These are phyloP conservation scores for Ceratina japonica DNA, from an alignment of 1,140 invertebrate species.

Conservation along the genomic window DNA sequence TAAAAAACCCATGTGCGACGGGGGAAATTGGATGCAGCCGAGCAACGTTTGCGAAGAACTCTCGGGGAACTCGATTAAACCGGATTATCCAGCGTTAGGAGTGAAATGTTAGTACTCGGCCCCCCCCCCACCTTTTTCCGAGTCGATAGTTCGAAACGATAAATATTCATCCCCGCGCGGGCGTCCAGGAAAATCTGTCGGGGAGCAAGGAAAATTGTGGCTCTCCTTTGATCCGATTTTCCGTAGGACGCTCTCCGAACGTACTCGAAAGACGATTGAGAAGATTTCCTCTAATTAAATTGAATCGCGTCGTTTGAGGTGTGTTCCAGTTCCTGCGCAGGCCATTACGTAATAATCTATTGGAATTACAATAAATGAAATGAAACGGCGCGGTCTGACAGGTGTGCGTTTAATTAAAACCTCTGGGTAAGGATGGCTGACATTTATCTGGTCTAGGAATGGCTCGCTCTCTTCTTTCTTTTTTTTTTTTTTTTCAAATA, in stretches of 20 bases:
- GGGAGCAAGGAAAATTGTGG: background rate
- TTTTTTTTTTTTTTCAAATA: too few relatives aligned
- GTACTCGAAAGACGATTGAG: background rate
- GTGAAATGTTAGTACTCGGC: constrained; percentile 1
- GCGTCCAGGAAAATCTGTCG: background rate
- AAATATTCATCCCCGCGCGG: constrained; percentile 9
- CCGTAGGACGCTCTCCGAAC: background rate
- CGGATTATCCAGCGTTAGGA: background rate
- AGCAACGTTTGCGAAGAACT: constrained; percentile 2
- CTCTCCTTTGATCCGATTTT: constrained; percentile 8
- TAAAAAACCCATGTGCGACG: too few relatives aligned
- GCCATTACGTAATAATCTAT: background rate
- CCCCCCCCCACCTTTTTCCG: background rate
- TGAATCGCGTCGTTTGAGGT: background rate
- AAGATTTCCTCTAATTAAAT: background rate
- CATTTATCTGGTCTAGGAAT: too few relatives aligned
- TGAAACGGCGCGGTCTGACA: too few relatives aligned
- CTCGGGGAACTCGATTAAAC: constrained; percentile 1
- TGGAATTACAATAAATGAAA: background rate
- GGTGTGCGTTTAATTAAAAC: too few relatives aligned
- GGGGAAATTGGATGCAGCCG: constrained; percentile 12
- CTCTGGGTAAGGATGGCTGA: too few relatives aligned
- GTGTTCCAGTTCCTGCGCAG: background rate
- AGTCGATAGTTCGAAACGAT: constrained; percentile 17
- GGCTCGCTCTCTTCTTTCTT: too few relatives aligned